A percentile compares a stretch with the other conserved stretches of the same genome.
These are phyloP conservation scores for Trissolcus basalis DNA, from an alignment of 1,140 invertebrate species.

Conservation along the genomic window DNA sequence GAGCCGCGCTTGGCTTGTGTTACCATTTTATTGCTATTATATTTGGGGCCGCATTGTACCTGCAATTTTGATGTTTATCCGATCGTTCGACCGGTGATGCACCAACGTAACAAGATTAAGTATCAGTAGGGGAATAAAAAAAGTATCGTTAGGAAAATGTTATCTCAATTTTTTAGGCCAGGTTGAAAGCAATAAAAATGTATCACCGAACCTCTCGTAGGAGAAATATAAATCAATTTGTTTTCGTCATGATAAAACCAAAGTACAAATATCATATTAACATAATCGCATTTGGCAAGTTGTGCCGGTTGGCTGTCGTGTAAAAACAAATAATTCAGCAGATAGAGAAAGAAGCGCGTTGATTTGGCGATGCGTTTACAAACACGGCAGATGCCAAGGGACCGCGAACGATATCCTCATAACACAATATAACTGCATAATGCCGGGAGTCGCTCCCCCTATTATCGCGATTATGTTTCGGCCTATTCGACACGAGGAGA, in stretches of 20 bases:
- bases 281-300: no score
- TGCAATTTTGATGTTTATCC: conserved; percentile 73
- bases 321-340: no score
- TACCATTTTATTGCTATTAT: conserved; percentile 71
- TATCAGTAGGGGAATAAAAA: conserved; percentile 46
- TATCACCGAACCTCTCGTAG: no score
- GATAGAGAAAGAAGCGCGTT: conserved; percentile 17
- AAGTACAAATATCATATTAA: no score
- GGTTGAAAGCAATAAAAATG: no score
- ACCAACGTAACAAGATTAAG: no score
- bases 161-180: no score
- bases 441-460: conserved; percentile 30
- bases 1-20: conserved; percentile 64
- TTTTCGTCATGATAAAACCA: no score
- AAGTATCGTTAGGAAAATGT: no score
- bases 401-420: conserved; percentile 48
- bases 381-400: conserved; percentile 54
- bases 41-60: conserved; percentile 70
- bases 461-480: conserved; percentile 61
- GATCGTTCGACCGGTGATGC: conserved; percentile 64
- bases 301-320: no score
- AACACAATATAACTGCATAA: conserved; percentile 57
- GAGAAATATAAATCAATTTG: no score
- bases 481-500: conserved; percentile 60
- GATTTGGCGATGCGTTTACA: conserved; percentile 43